Evolutionary conservation across 1,140 invertebrate species (phyloP).

Genomic region (Danaus melanippus): DNA sequence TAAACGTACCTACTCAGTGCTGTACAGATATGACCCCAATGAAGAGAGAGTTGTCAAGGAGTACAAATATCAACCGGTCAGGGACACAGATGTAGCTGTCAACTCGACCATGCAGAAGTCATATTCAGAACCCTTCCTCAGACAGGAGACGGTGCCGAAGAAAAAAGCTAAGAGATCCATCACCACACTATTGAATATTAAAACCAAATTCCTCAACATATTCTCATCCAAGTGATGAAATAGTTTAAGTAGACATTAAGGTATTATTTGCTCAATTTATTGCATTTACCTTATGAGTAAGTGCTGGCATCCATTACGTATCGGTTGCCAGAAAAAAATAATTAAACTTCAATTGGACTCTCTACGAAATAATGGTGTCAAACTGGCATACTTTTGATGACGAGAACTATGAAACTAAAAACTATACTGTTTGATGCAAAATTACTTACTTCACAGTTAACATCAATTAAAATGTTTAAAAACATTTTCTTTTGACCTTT

Average conservation of each 20-base stretch:
- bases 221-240: conserved; percentile 60
- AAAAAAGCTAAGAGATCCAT: conserved; percentile 65
- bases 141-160: conserved; percentile 45
- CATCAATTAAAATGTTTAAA: too few species aligned
- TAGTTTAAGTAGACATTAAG: conserved; percentile 17
- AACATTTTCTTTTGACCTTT: too few species aligned
- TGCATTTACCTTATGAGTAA: conserved; percentile 47
- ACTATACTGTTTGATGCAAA: too few species aligned
- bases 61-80: conserved; percentile 58
- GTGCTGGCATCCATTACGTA: neutral
- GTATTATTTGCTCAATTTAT: conserved; percentile 61
- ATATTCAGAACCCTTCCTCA: conserved; percentile 55
- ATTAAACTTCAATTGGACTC: too few species aligned
- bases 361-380: too few species aligned
- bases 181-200: conserved; percentile 59
- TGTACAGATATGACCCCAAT: conserved; percentile 61
- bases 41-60: conserved; percentile 64
- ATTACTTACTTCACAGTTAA: too few species aligned
- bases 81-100: conserved; percentile 27
- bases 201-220: conserved; percentile 62
- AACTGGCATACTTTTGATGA: too few species aligned
- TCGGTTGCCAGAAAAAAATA: too few species aligned
- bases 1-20: conserved; percentile 61
- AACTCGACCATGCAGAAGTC: conserved; percentile 41
- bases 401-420: too few species aligned